Conservation (phyloP, 2,888 invertebrate genomes). For the Philhelius pedissequus region DNA sequence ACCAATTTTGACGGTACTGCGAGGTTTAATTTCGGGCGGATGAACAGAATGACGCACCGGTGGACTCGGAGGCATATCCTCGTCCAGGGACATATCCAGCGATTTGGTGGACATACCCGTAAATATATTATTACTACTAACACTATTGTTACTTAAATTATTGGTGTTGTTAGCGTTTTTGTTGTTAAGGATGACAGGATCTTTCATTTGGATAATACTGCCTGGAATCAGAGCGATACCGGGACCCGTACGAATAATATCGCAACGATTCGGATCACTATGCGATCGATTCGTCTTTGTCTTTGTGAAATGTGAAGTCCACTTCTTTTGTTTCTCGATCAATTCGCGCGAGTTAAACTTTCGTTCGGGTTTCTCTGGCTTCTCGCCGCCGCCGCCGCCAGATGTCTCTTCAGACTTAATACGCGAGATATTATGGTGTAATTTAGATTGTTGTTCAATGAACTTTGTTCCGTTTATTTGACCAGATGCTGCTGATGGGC, state of each 20-base stretch:
- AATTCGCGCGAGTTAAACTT: constrained; percentile 90
- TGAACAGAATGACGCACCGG: constrained; percentile 74
- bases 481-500: constrained; percentile 70
- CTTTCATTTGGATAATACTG: constrained; percentile 75
- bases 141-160: constrained; percentile 60
- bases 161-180: constrained; percentile 56
- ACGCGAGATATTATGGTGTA: constrained; percentile 80
- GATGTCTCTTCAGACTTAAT: constrained; percentile 81
- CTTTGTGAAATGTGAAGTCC: constrained; percentile 94
- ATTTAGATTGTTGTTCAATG: constrained; percentile 73
- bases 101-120: constrained; percentile 57
- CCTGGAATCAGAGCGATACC: constrained; percentile 80
- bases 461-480: constrained; percentile 79
- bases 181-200: constrained; percentile 54
- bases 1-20: constrained; percentile 76
- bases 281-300: constrained; percentile 83
- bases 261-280: constrained; percentile 83
- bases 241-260: constrained; percentile 79
- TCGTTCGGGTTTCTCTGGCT: constrained; percentile 91
- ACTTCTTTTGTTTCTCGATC: constrained; percentile 94
- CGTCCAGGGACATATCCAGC: constrained; percentile 66
- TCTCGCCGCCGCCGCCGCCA: constrained; percentile 78
- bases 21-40: constrained; percentile 78
- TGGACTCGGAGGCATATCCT: constrained; percentile 75
- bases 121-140: constrained; percentile 55